These are phyloP conservation scores for Falco novaeseelandiae DNA, from an alignment of 2,797 vertebrate genomes.

Conservation along the genomic window DNA sequence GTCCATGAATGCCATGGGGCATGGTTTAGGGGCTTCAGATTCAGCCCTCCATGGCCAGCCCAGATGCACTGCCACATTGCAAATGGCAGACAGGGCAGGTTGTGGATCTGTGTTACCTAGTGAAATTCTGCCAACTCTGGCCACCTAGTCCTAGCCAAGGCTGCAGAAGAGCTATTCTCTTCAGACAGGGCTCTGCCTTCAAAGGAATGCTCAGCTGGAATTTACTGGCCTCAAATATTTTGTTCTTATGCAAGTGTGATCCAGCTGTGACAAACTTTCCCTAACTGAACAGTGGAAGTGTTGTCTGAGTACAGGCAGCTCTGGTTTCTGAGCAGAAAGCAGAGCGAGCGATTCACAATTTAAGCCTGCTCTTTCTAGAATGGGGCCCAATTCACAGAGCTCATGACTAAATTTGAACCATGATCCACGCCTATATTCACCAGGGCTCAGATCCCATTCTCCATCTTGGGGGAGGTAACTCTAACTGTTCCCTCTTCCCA, in stretches of 20 bases:
- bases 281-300: background rate
- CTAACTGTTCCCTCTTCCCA: background rate
- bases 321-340: background rate
- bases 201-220: background rate
- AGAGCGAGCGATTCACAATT: background rate
- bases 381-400: background rate
- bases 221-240: background rate
- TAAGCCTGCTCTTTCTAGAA: constrained; percentile 21
- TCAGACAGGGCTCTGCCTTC: background rate
- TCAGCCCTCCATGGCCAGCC: background rate
- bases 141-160: background rate
- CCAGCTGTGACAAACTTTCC: background rate
- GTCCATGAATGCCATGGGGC: background rate
- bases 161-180: background rate
- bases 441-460: constrained; percentile 31
- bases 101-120: background rate
- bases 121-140: background rate
- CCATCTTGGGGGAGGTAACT: background rate
- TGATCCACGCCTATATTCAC: background rate
- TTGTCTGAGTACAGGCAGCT: background rate
- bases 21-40: background rate
- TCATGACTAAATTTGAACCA: constrained; percentile 2
- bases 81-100: background rate
- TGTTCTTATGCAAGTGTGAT: background rate
- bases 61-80: background rate